Percentiles rank a stretch among this genome's conserved stretches.
phyloP scores from a whole-genome alignment of 2,888 invertebrate genomes.

The Pseudanteris insignis region DNA sequence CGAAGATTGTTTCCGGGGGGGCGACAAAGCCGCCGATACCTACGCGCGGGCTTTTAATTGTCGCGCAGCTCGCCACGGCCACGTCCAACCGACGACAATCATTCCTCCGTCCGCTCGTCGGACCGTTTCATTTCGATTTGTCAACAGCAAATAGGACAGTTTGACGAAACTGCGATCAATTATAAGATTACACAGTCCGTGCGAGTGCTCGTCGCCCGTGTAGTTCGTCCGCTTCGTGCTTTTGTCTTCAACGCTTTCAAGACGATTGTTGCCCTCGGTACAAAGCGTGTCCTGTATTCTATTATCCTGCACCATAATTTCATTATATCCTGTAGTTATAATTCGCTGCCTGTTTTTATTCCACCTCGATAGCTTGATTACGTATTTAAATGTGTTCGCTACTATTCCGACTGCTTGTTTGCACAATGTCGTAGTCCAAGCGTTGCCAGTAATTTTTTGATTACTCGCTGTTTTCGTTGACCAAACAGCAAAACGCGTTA shows the following conservation, averaged over 20 bases:
- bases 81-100: slow-evolving; percentile 52
- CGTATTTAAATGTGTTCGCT: too few species aligned
- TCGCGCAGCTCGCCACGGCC: slow-evolving; percentile 54
- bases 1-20: slow-evolving; percentile 46
- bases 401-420: too few species aligned
- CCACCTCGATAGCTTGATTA: too few species aligned
- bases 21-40: slow-evolving; percentile 51
- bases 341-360: too few species aligned
- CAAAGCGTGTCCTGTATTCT: too few species aligned
- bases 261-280: slow-evolving; percentile 40
- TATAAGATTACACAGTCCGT: slow-evolving; percentile 41
- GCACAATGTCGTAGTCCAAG: too few species aligned
- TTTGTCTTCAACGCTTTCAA: slow-evolving; percentile 30
- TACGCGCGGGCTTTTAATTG: slow-evolving; percentile 57
- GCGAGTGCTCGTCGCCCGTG: slow-evolving; percentile 19
- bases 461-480: too few species aligned
- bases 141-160: slow-evolving; percentile 44
- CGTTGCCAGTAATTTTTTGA: too few species aligned
- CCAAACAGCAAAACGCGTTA: too few species aligned
- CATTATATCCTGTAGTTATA: too few species aligned
- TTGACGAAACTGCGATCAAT: slow-evolving; percentile 46
- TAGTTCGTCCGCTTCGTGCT: slow-evolving; percentile 21
- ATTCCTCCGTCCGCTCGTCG: slow-evolving; percentile 48
- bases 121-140: slow-evolving; percentile 46
- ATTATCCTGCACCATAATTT: too few species aligned